A percentile compares a stretch with the other conserved stretches of the same genome.
Conservation (phyloP, 1,140 invertebrate genomes). For the Lordiphosa mommai region DNA sequence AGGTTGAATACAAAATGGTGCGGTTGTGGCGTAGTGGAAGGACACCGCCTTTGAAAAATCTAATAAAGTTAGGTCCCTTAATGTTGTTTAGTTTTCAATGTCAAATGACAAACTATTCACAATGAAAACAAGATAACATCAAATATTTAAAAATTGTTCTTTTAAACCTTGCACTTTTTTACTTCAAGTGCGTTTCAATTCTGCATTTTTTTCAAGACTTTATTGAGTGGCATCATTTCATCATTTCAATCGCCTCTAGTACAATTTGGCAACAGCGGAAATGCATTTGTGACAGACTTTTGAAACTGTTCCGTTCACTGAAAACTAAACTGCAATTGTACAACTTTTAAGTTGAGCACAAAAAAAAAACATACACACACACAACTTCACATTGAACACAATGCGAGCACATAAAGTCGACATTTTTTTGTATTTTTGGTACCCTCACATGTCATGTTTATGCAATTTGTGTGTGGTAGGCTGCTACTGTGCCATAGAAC, state of each 20-base stretch:
- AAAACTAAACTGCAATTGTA: slow-evolving; percentile 6
- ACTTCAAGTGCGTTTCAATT: no score
- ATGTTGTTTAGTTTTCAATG: no score
- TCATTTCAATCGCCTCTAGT: background rate
- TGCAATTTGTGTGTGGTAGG: slow-evolving; percentile 12
- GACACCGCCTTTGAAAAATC: no score
- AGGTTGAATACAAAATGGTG: no score
- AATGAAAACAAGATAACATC: no score
- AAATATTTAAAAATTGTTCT: no score
- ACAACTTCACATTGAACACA: slow-evolving; percentile 4
- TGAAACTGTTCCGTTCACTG: background rate
- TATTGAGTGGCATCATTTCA: no score
- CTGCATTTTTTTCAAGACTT: no score
- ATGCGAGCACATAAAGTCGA: slow-evolving; percentile 4
- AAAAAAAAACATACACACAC: background rate
- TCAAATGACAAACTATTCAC: no score
- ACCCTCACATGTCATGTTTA: slow-evolving; percentile 4
- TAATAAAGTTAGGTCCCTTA: no score
- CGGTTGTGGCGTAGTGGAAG: no score
- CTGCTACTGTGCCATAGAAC: slow-evolving; percentile 1
- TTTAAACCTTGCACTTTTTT: no score
- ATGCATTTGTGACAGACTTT: slow-evolving; percentile 6
- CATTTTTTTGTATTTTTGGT: background rate
- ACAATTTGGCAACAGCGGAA: slow-evolving; percentile 12
- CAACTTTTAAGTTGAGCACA: slow-evolving; percentile 1